Evolutionary conservation across 2,888 invertebrate species (phyloP), one percentile per base, ranked within the genome.

Genomic region (Drosophila aldrichi): DNA sequence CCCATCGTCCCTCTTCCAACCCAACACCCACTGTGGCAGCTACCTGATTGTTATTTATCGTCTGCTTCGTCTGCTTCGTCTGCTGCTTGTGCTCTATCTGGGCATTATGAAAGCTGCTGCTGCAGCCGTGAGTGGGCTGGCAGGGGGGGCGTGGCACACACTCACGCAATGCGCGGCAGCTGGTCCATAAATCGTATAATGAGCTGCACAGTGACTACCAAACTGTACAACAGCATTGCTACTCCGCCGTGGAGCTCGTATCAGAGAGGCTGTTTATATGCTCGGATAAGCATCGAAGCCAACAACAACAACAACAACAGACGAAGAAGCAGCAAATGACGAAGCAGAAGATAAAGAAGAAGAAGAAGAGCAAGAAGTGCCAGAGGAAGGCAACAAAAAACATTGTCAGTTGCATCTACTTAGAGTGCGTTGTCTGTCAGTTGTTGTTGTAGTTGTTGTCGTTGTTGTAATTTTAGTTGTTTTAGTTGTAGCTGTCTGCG

Each of bases 11-110:
- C 40, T 14, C 36, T 5, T 12, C 67, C 10, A 18, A 18, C 29
- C 29, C 29, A 9, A 29, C 29, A 57, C 65, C 58, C 66, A 48
- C 70, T 63, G 40, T 40, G 73, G 49, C 73, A 61, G 70, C 79
- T 80, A 81, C 82, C 78, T 83, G 88, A 85, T 88, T 83, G 78
- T 86, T 80, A 82, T 88, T 88, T 86, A 83, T 82, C 74, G 74
- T 81, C 46, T 73, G 67, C 59, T 32, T 73, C 74, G 72, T 80
- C 46, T 73, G 67, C 62, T 49, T 74, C 74, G 72, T 70, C 78
- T 74, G 74, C 82, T 76, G 54, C 69, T 70, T 55, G 76, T 76
- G 62, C 58, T 62, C 81, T 66, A 54, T 38, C 60, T 77, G 61
- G 46, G 60, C 55, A 22, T 81, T 78, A 78, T 78, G 79, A 84